Evolutionary conservation across 2,888 invertebrate species (phyloP).

Genomic region (Cyaniris semiargus): DNA sequence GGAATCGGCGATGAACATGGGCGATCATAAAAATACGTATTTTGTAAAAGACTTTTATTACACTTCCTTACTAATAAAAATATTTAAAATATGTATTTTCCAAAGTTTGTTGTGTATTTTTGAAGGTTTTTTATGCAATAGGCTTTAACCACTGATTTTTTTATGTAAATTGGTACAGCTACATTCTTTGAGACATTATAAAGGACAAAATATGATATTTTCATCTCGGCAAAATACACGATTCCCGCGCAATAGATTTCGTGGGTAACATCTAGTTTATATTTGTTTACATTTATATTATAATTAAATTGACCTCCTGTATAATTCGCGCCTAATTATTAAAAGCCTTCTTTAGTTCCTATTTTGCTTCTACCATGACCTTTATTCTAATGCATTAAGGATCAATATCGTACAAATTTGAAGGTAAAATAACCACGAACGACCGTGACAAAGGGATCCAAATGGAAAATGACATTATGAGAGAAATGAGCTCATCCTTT

Average conservation of each 20-base stretch:
- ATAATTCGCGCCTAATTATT: background rate
- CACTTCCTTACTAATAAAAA: too few relatives aligned
- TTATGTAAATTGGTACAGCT: background rate
- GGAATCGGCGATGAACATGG: too few relatives aligned
- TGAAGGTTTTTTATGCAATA: too few relatives aligned
- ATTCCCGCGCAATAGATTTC: too few relatives aligned
- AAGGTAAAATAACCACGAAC: background rate
- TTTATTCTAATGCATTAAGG: background rate
- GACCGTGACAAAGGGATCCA: slow-evolving; percentile 1
- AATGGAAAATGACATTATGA: slow-evolving; percentile 22
- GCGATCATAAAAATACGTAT: too few relatives aligned
- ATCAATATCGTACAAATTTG: background rate
- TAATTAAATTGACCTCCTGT: background rate
- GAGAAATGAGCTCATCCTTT: slow-evolving; percentile 21
- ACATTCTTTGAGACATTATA: background rate
- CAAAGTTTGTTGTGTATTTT: too few relatives aligned
- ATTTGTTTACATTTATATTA: background rate
- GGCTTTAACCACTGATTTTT: too few relatives aligned
- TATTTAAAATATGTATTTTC: too few relatives aligned
- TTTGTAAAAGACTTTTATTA: too few relatives aligned
- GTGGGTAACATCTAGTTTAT: background rate
- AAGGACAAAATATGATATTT: too few relatives aligned
- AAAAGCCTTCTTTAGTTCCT: background rate
- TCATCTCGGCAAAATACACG: too few relatives aligned
- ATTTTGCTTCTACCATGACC: background rate